These are phyloP conservation scores for Drosophila koepferae DNA, from an alignment of 2,888 invertebrate species.

Conservation along the genomic window DNA sequence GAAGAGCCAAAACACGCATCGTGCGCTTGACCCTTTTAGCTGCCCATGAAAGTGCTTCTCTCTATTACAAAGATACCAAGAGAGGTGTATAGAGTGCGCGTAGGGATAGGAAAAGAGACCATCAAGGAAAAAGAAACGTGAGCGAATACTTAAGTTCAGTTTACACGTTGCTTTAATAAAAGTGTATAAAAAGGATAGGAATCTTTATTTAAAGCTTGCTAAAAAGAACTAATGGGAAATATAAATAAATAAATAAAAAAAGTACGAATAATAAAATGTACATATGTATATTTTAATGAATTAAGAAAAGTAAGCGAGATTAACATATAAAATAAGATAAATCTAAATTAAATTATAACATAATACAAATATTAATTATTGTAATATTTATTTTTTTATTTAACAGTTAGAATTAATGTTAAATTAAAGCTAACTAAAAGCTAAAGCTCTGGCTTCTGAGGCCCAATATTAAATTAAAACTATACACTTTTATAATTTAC, in stretches of 20 bases:
- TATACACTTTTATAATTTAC: background rate
- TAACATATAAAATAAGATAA: background rate
- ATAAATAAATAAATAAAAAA: background rate
- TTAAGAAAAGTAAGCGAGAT: background rate
- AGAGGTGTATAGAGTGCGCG: background rate
- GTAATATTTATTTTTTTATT: too few species aligned
- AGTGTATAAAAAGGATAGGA: background rate
- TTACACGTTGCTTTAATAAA: slow-evolving; percentile 12
- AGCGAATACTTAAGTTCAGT: background rate
- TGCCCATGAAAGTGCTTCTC: slow-evolving; percentile 17
- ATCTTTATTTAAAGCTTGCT: background rate
- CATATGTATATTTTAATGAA: background rate
- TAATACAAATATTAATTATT: too few species aligned
- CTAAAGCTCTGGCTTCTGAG: too few species aligned
- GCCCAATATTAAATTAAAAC: too few species aligned
- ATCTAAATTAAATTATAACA: background rate
- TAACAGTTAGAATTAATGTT: too few species aligned
- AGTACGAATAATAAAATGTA: too few species aligned
- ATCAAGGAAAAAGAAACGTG: background rate
- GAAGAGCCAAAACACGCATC: slow-evolving; percentile 27
- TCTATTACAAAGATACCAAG: background rate
- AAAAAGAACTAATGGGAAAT: background rate
- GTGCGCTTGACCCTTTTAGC: slow-evolving; percentile 42
- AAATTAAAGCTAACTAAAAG: too few species aligned
- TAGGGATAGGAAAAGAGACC: background rate